Percentiles rank a stretch among this genome's conserved stretches.
Conservation (phyloP, 1,140 invertebrate genomes). For the Aphis craccivora region DNA sequence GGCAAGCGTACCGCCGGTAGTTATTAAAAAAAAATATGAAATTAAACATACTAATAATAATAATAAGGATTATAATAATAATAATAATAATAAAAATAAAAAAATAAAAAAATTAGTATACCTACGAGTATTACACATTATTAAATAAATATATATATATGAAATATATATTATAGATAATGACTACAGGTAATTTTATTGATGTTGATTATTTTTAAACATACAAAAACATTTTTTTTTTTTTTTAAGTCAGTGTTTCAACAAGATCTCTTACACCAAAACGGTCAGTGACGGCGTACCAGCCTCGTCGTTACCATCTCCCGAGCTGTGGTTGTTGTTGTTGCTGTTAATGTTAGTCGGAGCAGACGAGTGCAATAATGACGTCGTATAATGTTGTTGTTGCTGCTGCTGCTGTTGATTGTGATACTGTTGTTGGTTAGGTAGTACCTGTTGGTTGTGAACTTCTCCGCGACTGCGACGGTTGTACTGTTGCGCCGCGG, state of each 20-base stretch:
- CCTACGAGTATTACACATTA: not conserved
- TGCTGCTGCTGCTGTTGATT: slow-evolving; percentile 22
- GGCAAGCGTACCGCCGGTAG: slow-evolving; percentile 37
- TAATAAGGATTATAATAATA: slow-evolving; percentile 15
- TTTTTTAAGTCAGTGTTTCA: not conserved
- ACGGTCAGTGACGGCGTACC: not conserved
- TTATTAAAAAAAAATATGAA: slow-evolving; percentile 27
- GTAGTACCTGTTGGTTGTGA: not conserved
- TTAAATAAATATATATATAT: not conserved
- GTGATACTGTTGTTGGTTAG: not conserved
- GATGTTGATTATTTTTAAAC: not conserved
- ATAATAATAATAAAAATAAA: not conserved
- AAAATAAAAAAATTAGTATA: not conserved
- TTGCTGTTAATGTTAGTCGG: not conserved
- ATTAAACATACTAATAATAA: not conserved
- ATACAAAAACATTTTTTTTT: not conserved
- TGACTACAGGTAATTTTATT: not conserved
- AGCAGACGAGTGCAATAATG: not conserved
- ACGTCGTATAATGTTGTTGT: not conserved
- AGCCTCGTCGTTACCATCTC: not conserved
- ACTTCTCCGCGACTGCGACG: not conserved
- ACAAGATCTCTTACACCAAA: not conserved
- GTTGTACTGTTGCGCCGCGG: slow-evolving; percentile 6
- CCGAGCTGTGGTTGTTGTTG: not conserved
- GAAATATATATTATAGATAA: not conserved